Evolutionary conservation across 2,888 invertebrate genomes (phyloP), one percentile per base, ranked within the genome.

Genomic region (Vannuccia rotundouncinata): DNA sequence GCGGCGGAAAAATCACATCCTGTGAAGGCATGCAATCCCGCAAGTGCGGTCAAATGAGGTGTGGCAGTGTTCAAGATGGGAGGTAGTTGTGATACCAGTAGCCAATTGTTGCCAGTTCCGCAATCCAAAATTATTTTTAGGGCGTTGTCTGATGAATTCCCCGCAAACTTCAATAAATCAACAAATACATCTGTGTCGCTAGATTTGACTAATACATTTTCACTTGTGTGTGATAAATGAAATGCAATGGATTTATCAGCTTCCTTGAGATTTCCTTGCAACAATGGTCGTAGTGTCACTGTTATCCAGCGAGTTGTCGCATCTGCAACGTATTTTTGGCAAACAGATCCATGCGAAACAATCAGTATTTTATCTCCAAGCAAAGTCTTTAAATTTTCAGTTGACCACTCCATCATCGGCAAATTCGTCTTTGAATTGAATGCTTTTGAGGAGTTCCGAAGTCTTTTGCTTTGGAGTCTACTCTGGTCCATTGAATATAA

Each of bases 1-100:
- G 76, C 79, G 0, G 59, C 22, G 59, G 79, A 5, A 79, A 80
- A 80, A 59, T 59, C 45, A 78, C 45, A 79, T 30, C 60, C 80
- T 59, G 78, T 80, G n/a, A 80, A 80, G 77, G 77, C 80, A 78
- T 80, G 80, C 25, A 31, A 80, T 28, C 80, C 80, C n/a, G 78
- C 78, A n/a, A 80, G 22, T 31, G 80, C 80, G 1, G 77, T 22
- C 27, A 80, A 78, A 30, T 31, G 77, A n/a, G 31, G 31, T 22
- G 28, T 78, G 77, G 77, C 59, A n/a, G 31, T 31, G 27, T 80
- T 77, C n/a, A 80, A 76, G 28, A n/a, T 29, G 2, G 59, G 31
- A 29, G 78, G 22, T 5, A 78, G 59, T 59, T 77, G 59, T 10
- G 78, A 77, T 17, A 78, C 77, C 27, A 59, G 76, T 17, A 59